These are phyloP conservation scores for Sebastes flavidus DNA, from an alignment of 2,797 vertebrate genomes.

Conservation along the genomic window DNA sequence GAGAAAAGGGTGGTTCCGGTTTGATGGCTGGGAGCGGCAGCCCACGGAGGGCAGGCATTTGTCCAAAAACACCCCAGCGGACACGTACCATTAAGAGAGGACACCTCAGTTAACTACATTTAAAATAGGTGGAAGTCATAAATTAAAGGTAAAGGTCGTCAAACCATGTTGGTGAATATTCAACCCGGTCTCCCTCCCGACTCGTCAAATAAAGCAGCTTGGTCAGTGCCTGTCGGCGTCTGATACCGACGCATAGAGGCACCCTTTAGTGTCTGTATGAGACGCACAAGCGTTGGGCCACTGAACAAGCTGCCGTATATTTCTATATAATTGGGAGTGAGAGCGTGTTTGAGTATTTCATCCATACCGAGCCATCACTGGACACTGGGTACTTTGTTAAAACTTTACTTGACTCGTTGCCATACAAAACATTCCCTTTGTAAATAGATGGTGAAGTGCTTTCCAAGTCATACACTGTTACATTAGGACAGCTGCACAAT, in stretches of 20 bases:
- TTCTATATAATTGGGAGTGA: background rate
- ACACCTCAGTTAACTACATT: background rate
- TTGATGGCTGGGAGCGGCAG: too few relatives aligned
- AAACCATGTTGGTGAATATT: too few relatives aligned
- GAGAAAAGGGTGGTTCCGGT: too few relatives aligned
- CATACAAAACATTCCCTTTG: background rate
- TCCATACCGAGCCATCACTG: background rate
- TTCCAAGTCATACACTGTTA: slow-evolving; percentile 4
- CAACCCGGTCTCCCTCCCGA: background rate
- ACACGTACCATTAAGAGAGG: too few relatives aligned
- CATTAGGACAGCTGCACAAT: slow-evolving; percentile 33
- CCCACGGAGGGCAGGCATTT: rapidly evolving
- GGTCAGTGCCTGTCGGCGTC: background rate
- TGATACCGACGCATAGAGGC: background rate
- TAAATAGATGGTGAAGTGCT: slow-evolving; percentile 15
- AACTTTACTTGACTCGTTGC: slow-evolving; percentile 15
- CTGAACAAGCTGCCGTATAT: background rate
- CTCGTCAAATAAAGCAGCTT: background rate
- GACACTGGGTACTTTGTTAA: background rate
- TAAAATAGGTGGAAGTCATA: background rate
- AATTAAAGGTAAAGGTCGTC: background rate
- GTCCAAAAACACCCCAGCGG: too few relatives aligned
- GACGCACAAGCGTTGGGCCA: background rate
- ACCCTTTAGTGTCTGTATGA: too few relatives aligned
- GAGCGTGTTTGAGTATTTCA: background rate